Conservation (phyloP, 35 echinoderm and acorn worm species). For the Eucidaris tribuloides region DNA sequence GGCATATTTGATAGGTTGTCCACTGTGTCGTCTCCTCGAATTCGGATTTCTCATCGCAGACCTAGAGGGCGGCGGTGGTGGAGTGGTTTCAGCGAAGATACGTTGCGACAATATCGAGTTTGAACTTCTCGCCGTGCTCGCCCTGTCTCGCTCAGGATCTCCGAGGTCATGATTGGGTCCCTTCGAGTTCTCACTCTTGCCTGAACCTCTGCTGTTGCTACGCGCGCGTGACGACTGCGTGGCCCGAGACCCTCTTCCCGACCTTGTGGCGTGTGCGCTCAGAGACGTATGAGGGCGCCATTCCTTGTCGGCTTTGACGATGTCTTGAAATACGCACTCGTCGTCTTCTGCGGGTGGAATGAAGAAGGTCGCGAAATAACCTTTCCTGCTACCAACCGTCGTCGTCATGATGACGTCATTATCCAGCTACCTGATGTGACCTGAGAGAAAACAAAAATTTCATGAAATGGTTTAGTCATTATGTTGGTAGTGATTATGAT, state of each 20-base stretch:
- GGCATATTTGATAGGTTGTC: neutral
- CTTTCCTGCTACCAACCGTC: neutral
- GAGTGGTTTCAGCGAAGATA: neutral
- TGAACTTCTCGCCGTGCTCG: constrained; percentile 18
- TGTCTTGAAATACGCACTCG: constrained; percentile 22
- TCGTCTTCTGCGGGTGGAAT: constrained; percentile 6
- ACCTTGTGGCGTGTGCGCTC: neutral
- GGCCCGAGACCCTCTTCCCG: neutral
- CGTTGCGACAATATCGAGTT: neutral
- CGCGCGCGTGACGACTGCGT: neutral
- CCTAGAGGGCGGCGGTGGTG: neutral
- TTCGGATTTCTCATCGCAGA: neutral
- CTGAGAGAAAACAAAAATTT: too few relatives aligned
- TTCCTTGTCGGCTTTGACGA: constrained; percentile 10
- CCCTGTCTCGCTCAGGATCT: constrained; percentile 1
- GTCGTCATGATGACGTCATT: neutral
- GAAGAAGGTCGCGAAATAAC: constrained; percentile 25
- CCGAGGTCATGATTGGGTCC: neutral
- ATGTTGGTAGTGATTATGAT: too few relatives aligned
- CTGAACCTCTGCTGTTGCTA: neutral
- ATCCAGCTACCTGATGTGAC: constrained; percentile 1
- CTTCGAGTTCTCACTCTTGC: neutral
- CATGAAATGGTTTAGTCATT: too few relatives aligned
- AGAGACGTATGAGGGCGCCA: constrained; percentile 16
- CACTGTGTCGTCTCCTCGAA: neutral